A percentile compares a stretch with the other conserved stretches of the same genome.
These are phyloP conservation scores for Drosophila sturtevanti DNA, from an alignment of 1,140 invertebrate species.

Conservation along the genomic window DNA sequence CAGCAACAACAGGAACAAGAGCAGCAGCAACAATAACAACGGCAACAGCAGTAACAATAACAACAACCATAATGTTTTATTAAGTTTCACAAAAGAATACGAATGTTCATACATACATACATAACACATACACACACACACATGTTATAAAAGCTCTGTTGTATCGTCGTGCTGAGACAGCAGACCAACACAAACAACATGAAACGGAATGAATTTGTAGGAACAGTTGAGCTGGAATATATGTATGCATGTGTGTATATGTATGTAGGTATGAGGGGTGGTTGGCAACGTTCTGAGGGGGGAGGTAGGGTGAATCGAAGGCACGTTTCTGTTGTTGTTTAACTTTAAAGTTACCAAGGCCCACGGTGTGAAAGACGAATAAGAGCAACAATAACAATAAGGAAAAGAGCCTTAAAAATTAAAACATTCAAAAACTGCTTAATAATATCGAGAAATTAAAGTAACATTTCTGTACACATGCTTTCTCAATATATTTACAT, in stretches of 20 bases:
- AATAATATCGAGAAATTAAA: not conserved
- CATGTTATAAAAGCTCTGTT: constrained; percentile 54
- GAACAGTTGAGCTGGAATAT: constrained; percentile 5
- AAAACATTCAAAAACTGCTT: not conserved
- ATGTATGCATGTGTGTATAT: too few species aligned
- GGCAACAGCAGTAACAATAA: constrained; percentile 10
- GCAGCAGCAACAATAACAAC: not conserved
- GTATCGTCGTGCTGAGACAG: constrained; percentile 54
- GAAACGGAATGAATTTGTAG: constrained; percentile 36
- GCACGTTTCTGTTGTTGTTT: constrained; percentile 4
- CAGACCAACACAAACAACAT: constrained; percentile 51
- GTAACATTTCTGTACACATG: too few species aligned
- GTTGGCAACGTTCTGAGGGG: not conserved
- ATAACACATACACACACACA: constrained; percentile 22
- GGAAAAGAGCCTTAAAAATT: not conserved
- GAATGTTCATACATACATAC: constrained; percentile 11
- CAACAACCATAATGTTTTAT: constrained; percentile 62
- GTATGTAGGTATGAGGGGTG: not conserved
- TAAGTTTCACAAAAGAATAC: constrained; percentile 64
- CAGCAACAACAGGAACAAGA: constrained; percentile 28
- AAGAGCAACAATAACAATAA: not conserved
- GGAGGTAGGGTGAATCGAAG: not conserved
- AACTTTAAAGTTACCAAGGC: not conserved
- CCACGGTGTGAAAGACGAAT: not conserved
- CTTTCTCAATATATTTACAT: too few species aligned